Base-by-base conservation (phyloP, 2,113 vertebrate genomes). In the Beaufortia kweichowensis region DNA sequence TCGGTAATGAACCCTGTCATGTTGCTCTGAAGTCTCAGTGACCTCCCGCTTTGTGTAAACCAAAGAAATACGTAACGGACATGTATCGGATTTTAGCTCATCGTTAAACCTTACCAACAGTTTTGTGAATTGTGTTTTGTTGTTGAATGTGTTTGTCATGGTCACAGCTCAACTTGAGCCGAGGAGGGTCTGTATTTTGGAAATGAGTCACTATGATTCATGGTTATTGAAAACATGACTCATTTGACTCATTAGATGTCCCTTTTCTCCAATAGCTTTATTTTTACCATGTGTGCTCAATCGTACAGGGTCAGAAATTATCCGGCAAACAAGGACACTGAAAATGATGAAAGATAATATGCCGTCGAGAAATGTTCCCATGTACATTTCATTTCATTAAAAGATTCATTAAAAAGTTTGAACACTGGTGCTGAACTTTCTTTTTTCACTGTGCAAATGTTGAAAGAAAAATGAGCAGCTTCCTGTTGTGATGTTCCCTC, bases 1-100 rank as follows among this genome's bases (percentile, higher is more conserved):
- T 61, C 46, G 12, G 31, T 74, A 74, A 78, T 78, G 26, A 78
- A 78, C 68, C 67, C 56, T 59, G 43, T 81, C 68, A 33, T 55
- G 41, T 74, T 24, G n/a, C 15, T 68, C n/a, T 39, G 59, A 65
- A 66, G 63, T 74, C 68, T 29, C 68, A 41, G 61, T 78, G 56
- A 55, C 63, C 43, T 48, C 39, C 57, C 9, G 60, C 48, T 72
- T 79, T 21, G 50, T 64, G 3, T 46, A 53, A 71, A 17, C 60
- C 46, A 43, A 14, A 72, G 60, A 28, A 41, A 24, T 6, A 48
- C 26, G n/a, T 65, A 57, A 73, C 33, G 23, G 60, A 26, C 24
- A 28, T 64, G 57, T 79, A 46, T 29, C 23, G 53, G 11, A 39
- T 15, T 23, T 48, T n/a, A 61, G 24, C 66, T 60, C 5, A 63